phyloP scores from a whole-genome alignment of 2,888 invertebrate genomes.

The Cephus pulcher region DNA sequence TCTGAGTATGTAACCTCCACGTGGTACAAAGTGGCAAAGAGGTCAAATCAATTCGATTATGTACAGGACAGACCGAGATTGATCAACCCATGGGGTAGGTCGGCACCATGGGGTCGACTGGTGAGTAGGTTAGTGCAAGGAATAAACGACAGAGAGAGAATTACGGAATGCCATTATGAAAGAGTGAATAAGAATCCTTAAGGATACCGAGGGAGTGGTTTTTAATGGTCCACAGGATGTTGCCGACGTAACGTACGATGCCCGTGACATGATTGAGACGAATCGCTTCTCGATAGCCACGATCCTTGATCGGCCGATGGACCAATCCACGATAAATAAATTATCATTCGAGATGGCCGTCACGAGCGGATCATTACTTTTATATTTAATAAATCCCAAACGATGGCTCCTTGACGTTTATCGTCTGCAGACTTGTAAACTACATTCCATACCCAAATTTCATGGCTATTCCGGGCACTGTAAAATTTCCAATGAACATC shows the following conservation, averaged over 20 bases:
- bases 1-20: background rate
- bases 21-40: slow-evolving; percentile 19
- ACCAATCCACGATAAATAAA: background rate
- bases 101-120: slow-evolving; percentile 30
- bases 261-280: slow-evolving; percentile 27
- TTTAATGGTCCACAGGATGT: slow-evolving; percentile 14
- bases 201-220: slow-evolving; percentile 18
- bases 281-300: slow-evolving; percentile 30
- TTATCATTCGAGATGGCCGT: background rate
- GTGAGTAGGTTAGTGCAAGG: slow-evolving; percentile 4
- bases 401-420: background rate
- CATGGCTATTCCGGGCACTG: background rate
- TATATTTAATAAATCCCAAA: background rate
- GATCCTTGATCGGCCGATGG: background rate
- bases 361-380: background rate
- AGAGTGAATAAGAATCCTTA: slow-evolving; percentile 7
- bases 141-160: slow-evolving; percentile 13
- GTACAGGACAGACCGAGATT: slow-evolving; percentile 24
- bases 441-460: background rate
- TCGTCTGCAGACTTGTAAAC: background rate
- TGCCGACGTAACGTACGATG: slow-evolving; percentile 9
- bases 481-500: background rate
- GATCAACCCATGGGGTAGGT: slow-evolving; percentile 31
- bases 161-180: background rate
- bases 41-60: slow-evolving; percentile 27